These are phyloP conservation scores for Cheilinus undulatus DNA, from an alignment of 2,113 vertebrate genomes.

Conservation along the genomic window DNA sequence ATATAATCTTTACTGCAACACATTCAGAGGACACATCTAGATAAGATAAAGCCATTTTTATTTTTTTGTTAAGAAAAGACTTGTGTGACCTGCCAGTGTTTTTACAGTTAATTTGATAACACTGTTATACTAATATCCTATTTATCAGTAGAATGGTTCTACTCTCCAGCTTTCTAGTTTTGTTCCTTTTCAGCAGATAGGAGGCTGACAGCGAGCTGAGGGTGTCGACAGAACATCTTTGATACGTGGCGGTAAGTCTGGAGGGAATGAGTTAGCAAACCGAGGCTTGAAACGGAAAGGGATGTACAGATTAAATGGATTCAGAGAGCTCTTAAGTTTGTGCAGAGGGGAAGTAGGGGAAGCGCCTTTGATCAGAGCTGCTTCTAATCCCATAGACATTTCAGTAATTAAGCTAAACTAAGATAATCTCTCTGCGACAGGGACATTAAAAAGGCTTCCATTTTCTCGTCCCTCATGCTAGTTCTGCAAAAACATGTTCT, in stretches of 20 bases:
- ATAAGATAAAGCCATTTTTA: too few relatives aligned
- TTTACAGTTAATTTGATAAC: too few relatives aligned
- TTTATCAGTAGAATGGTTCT: too few relatives aligned
- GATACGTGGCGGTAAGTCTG: slow-evolving; percentile 29
- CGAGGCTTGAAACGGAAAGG: slow-evolving; percentile 19
- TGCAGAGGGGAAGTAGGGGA: slow-evolving; percentile 18
- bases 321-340: slow-evolving; percentile 39
- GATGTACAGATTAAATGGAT: slow-evolving; percentile 44
- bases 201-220: slow-evolving; percentile 63
- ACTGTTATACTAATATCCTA: too few relatives aligned
- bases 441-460: slow-evolving; percentile 24
- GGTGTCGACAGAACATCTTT: slow-evolving; percentile 44
- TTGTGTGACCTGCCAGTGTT: too few relatives aligned
- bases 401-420: slow-evolving; percentile 59
- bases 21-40: too few relatives aligned
- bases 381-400: slow-evolving; percentile 53
- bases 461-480: neutral
- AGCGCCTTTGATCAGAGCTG: slow-evolving; percentile 60
- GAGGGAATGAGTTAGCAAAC: slow-evolving; percentile 37
- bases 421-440: slow-evolving; percentile 49
- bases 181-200: slow-evolving; percentile 16
- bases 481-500: neutral
- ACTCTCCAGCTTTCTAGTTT: slow-evolving; percentile 40
- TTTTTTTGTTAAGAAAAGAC: too few relatives aligned
- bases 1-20: too few relatives aligned